Base-by-base conservation (phyloP, 2,888 invertebrate genomes). In the Pterostichus madidus region DNA sequence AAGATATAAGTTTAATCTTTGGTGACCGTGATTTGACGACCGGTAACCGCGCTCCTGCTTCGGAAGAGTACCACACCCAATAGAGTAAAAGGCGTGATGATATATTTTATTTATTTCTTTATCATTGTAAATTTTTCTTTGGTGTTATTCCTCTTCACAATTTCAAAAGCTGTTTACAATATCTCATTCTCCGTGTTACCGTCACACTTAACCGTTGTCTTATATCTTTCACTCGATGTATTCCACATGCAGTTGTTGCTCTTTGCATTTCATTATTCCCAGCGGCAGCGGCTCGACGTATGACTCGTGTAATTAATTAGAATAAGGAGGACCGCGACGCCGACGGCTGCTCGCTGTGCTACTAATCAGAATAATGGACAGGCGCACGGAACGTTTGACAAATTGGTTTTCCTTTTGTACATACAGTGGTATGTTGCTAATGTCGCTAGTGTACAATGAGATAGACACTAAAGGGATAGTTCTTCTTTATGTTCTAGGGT, bases 211-310 rank as follows among this genome's bases (percentile, higher is more conserved):
- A 39, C 39, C 39, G 39, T 39, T 39, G 39, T 39, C 39, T 39
- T 39, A 39, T 52, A 13, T 52, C 52, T 52, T 52, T n/a, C n/a
- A 52, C n/a, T 52, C 8, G n/a, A 52, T 8, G 52, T 56, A 56
- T 15, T n/a, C 49, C 13, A 15, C 56, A 56, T 56, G 56, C 17
- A 56, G 17, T 56, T 64, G 64, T 39, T 13, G 75, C 75, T 75
- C 75, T 75, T 61, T 79, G 61, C 64, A 61, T 79, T 79, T 79
- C 61, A 77, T 77, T 77, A 59, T 77, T 77, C 61, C 61, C 31
- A 39, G 39, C 61, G 17, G n/a, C n/a, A 15, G 79, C 11, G 52
- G 52, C 39, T 17, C 56, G 24, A 5, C 32, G 39, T 59, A 46
- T 79, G 68, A 64, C 32, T 68, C 7, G 68, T 6, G 31, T 80